Conservation (phyloP, 2,113 vertebrate genomes). For the Oriolus oriolus region DNA sequence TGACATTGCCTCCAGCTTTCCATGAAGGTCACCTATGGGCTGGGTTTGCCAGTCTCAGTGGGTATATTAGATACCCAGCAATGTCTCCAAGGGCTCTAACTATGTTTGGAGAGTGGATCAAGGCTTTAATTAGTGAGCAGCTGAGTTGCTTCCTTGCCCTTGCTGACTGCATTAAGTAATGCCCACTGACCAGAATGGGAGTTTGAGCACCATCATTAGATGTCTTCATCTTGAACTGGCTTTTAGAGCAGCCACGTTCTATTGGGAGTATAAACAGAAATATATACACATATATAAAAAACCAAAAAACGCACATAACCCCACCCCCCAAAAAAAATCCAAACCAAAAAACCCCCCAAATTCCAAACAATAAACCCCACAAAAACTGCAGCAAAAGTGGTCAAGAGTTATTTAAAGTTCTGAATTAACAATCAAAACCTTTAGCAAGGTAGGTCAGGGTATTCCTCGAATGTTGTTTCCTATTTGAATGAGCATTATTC, state of each 20-base stretch:
- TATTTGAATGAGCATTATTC: not conserved
- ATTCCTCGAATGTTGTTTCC: not conserved
- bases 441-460: not conserved
- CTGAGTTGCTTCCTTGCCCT: not conserved
- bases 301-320: too few species aligned
- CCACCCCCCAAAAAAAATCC: rapidly evolving
- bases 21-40: not conserved
- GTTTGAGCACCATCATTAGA: not conserved
- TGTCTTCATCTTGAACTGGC: not conserved
- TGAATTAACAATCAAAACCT: not conserved
- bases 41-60: not conserved
- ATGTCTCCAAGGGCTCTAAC: not conserved
- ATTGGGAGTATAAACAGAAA: not conserved
- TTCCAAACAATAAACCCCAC: too few species aligned
- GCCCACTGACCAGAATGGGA: not conserved
- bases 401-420: not conserved
- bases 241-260: not conserved
- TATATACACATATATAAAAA: not conserved
- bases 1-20: not conserved
- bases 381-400: not conserved
- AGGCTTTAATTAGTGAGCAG: not conserved
- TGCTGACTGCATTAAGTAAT: not conserved
- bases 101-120: not conserved
- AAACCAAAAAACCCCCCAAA: too few species aligned
- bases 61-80: not conserved